phyloP scores from a whole-genome alignment of 1,140 invertebrate genomes.

The Ephestia elutella region DNA sequence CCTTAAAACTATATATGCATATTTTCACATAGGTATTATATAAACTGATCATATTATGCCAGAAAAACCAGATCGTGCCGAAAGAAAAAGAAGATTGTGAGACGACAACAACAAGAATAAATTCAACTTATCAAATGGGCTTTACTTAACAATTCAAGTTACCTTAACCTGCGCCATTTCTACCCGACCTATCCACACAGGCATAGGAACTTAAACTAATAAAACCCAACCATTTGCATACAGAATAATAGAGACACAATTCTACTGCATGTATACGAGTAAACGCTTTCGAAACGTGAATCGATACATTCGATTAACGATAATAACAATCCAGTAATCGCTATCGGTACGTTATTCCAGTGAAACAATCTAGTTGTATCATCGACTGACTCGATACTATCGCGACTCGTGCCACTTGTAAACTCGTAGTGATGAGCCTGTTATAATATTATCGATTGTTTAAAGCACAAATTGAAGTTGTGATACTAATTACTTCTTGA shows the following conservation, averaged over 20 bases:
- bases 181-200: not conserved
- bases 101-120: no score
- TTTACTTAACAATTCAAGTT: no score
- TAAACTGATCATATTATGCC: no score
- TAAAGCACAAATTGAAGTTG: not conserved
- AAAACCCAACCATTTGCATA: not conserved
- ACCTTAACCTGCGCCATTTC: not conserved
- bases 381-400: constrained; percentile 49
- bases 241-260: constrained; percentile 1
- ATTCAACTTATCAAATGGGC: no score
- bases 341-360: constrained; percentile 31
- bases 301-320: constrained; percentile 36
- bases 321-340: constrained; percentile 39
- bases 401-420: constrained; percentile 59
- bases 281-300: constrained; percentile 31
- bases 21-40: no score
- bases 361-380: constrained; percentile 57
- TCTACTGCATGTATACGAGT: constrained; percentile 3
- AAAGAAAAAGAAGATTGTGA: no score
- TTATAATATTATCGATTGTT: not conserved
- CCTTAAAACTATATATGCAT: no score
- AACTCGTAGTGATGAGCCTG: constrained; percentile 34
- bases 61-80: no score
- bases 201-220: constrained; percentile 8
- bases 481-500: not conserved